Base-by-base conservation (phyloP, 2,888 invertebrate species). In the Cryptophagus acutangulus region DNA sequence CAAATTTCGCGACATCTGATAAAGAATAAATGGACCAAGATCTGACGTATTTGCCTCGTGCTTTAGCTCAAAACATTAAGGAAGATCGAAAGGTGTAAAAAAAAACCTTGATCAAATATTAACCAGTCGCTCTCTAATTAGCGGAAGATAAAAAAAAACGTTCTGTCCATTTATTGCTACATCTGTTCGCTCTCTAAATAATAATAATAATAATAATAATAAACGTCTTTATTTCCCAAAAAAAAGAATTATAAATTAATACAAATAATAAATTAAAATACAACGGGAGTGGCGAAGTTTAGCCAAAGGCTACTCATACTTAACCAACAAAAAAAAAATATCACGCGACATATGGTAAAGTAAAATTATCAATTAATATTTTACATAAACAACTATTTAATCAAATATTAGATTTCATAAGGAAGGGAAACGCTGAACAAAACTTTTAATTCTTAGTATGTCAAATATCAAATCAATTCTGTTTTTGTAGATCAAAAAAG, bases 171-270 rank as follows among this genome's bases (percentile, higher is more conserved):
- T n/a, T n/a, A n/a, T n/a, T n/a, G n/a, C n/a, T n/a, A n/a, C n/a
- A n/a, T n/a, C n/a, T n/a, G n/a, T n/a, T n/a, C n/a, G n/a, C n/a
- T n/a, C n/a, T n/a, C n/a, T 20, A 20, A 20, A 6, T 20, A 20
- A 20, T 20, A 20, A 9, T 20, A 20, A 20, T 20, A 20, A 20
- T 20, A 20, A 20, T 20, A 20, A 20, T 20, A 20, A 20, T 20
- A 20, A 20, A 20, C 9, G 20, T 5, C 5, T 9, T 20, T 20
- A 6, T 6, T 20, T 20, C 20, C 5, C 5, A 20, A 6, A 20
- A 20, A 20, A 20, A 6, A 20, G 9, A 20, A 20, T 20, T 20
- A 20, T 9, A 20, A 20, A 20, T 20, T 20, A 6, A 20, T 20
- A 20, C 20, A 5, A 20, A 9, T 6, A 20, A 6, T 20, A 20